A percentile compares a stretch with the other conserved stretches of the same genome.
Conservation (phyloP, 2,113 vertebrate species). For the Oreochromis spilurus region DNA sequence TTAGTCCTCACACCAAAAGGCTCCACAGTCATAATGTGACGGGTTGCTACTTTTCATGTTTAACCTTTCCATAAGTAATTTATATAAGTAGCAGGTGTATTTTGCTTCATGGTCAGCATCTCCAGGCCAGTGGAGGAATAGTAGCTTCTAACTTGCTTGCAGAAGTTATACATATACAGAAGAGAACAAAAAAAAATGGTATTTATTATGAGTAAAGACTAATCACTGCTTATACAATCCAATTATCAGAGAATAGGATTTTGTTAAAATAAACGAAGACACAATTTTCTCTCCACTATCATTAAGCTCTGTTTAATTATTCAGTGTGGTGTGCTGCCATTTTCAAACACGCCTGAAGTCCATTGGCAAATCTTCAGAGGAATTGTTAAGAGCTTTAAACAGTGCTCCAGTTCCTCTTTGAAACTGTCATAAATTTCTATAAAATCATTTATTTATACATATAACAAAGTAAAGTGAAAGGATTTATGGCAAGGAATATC, state of each 20-base stretch:
- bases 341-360: conserved; percentile 13
- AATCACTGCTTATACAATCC: conserved; percentile 18
- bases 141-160: not conserved
- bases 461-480: not conserved
- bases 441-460: not conserved
- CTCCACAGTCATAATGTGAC: not conserved
- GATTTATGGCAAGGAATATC: not conserved
- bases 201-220: not conserved
- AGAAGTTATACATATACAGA: not conserved
- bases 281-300: conserved; percentile 5
- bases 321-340: conserved; percentile 7
- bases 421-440: not conserved
- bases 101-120: not conserved
- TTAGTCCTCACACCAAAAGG: not conserved
- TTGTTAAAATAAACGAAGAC: conserved; percentile 39
- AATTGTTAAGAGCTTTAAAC: not conserved
- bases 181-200: not conserved
- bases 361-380: conserved; percentile 15
- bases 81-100: not conserved
- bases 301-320: conserved; percentile 38
- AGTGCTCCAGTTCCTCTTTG: not conserved
- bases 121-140: not conserved
- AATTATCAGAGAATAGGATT: conserved; percentile 41
- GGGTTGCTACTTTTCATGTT: not conserved
- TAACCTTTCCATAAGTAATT: not conserved